These are phyloP conservation scores for Tiphia femorata DNA, from an alignment of 2,888 invertebrate genomes.

Conservation along the genomic window DNA sequence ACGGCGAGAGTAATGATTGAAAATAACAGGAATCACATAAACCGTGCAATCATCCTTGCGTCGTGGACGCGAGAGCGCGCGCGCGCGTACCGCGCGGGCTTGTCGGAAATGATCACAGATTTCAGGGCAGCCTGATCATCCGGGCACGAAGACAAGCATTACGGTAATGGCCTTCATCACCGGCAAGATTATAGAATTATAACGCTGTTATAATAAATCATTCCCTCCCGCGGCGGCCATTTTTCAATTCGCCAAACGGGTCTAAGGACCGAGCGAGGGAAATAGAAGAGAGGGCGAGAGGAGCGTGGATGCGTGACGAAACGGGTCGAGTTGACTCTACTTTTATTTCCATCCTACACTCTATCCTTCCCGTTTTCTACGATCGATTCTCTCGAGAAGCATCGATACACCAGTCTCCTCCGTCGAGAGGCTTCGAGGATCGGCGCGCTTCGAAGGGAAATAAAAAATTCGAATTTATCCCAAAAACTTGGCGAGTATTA, in stretches of 20 bases:
- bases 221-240: slow-evolving; percentile 25
- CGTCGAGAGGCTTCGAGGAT: too few relatives aligned
- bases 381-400: too few relatives aligned
- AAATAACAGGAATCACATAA: slow-evolving; percentile 66
- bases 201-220: slow-evolving; percentile 61
- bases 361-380: too few relatives aligned
- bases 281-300: too few relatives aligned
- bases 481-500: too few relatives aligned
- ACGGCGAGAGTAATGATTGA: slow-evolving; percentile 59
- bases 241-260: slow-evolving; percentile 13
- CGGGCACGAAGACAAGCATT: slow-evolving; percentile 63
- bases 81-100: slow-evolving; percentile 25
- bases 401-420: too few relatives aligned
- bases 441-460: too few relatives aligned
- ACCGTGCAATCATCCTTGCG: slow-evolving; percentile 61
- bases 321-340: too few relatives aligned
- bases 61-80: slow-evolving; percentile 34
- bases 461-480: too few relatives aligned
- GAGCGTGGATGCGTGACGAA: too few relatives aligned
- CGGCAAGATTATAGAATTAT: slow-evolving; percentile 64
- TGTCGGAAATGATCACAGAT: slow-evolving; percentile 53
- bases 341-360: too few relatives aligned
- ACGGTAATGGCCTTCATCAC: slow-evolving; percentile 64
- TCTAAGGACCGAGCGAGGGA: background rate
- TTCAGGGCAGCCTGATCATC: slow-evolving; percentile 50